Base-by-base conservation (phyloP, 2,797 vertebrate species). In the Falco peregrinus region DNA sequence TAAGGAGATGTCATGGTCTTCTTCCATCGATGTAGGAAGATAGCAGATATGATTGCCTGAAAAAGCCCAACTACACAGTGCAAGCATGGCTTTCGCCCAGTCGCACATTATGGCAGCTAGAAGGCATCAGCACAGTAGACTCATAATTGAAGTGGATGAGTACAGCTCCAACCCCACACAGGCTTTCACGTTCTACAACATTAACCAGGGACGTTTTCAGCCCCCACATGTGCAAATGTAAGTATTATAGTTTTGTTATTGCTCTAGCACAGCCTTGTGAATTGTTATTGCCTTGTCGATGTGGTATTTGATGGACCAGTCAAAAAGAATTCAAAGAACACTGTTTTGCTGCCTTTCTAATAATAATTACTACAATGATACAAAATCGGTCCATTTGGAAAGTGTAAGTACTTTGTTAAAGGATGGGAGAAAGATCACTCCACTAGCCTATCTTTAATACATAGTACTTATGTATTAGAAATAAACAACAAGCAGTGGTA, bases 161-260 rank as follows among this genome's bases (percentile, higher is more conserved):
- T 99, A 99, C 98, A 99, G 99, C 97, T 98, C 99, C 95, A 99
- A 99, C 98, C 99, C 99, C 83, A 99, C 99, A 3, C 99, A 99
- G 98, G 99, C 99, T 73, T 99, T 99, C 98, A 99, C 99, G 74
- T 99, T 99, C 98, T 99, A 99, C 98, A 99, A 99, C 97, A 99
- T 99, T 98, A 99, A 99, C 98, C 99, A 99, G 98, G 99, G 99
- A 77, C 99, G 99, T 86, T 99, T 99, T 97, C 99, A 99, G 97
- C 99, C 99, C 0, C 99, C 99, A 0, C 99, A 99, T 15, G 99
- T 99, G 91, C 99, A 99, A 98, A 99, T 99, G 99, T 99, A 94
- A 99, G 99, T 98, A 87, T 71, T 89, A 37, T 2, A n/a, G 85
- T 84, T 89, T n/a, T 74, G 91, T 87, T 89, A 76, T 61, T 68